Conservation (phyloP, 2,797 vertebrate species). For the Spea hammondii region DNA sequence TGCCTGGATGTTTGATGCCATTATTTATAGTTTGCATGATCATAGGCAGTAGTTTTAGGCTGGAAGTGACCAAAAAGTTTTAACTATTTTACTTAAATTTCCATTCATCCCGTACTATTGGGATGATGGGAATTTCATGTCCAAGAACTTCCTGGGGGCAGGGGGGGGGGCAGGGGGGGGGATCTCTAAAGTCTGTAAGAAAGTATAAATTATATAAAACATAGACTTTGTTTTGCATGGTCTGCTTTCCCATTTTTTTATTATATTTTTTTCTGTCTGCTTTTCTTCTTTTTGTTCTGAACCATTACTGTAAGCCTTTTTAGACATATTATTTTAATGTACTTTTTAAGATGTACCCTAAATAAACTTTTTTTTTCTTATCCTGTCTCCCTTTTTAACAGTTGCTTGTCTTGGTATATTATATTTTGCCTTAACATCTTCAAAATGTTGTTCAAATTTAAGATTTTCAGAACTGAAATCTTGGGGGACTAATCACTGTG, state of each 20-base stretch:
- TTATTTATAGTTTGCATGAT: background rate
- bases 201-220: too few species aligned
- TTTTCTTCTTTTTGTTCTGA: background rate
- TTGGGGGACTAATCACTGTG: too few species aligned
- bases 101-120: too few species aligned
- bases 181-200: too few species aligned
- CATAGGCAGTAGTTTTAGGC: background rate
- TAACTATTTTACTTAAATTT: too few species aligned
- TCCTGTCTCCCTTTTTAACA: too few species aligned
- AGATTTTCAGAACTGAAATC: background rate
- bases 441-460: background rate
- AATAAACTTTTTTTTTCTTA: background rate
- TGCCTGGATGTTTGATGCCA: background rate
- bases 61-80: background rate
- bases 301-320: background rate
- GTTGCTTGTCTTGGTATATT: too few species aligned
- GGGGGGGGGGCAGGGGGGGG: too few species aligned
- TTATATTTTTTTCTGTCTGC: background rate
- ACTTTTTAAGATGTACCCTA: background rate
- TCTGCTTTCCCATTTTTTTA: background rate
- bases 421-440: background rate
- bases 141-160: too few species aligned
- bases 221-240: background rate
- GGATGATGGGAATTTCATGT: too few species aligned
- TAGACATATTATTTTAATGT: background rate